Evolutionary conservation across 2,113 vertebrate species (phyloP).

Genomic region (Mobula hypostoma): DNA sequence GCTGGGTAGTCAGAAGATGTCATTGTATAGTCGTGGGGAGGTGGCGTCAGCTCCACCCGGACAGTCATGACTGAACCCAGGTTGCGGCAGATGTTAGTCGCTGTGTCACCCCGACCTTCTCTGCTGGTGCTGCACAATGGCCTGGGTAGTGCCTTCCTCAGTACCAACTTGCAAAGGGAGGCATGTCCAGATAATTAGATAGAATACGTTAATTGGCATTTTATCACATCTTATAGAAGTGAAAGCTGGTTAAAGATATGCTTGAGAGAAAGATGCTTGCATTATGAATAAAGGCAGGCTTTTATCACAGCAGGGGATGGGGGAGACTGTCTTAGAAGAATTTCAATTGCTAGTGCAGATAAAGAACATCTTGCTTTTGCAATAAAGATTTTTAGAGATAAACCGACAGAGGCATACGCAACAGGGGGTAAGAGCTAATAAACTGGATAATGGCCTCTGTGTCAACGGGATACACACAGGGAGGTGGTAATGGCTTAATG

Average conservation of each 20-base stretch:
- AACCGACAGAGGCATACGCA: background rate
- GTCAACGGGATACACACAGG: background rate
- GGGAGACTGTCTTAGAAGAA: background rate
- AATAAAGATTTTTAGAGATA: background rate
- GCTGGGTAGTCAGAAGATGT: too few relatives aligned
- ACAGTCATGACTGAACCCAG: too few relatives aligned
- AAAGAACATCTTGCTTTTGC: background rate
- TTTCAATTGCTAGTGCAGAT: background rate
- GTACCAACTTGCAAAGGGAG: background rate
- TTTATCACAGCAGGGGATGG: constrained; percentile 4
- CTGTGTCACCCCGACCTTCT: background rate
- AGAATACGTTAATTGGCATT: background rate
- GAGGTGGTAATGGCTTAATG: background rate
- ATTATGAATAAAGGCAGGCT: background rate
- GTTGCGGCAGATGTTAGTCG: too few relatives aligned
- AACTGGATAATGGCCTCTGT: background rate
- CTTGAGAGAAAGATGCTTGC: background rate
- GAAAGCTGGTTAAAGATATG: background rate
- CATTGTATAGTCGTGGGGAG: too few relatives aligned
- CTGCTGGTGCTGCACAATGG: background rate
- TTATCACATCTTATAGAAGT: background rate
- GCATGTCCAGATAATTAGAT: background rate
- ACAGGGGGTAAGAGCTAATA: constrained; percentile 2
- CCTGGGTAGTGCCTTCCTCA: background rate
- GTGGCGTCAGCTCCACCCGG: too few relatives aligned